Conservation (phyloP, 2,888 invertebrate genomes). For the Heliconius ethilla region DNA sequence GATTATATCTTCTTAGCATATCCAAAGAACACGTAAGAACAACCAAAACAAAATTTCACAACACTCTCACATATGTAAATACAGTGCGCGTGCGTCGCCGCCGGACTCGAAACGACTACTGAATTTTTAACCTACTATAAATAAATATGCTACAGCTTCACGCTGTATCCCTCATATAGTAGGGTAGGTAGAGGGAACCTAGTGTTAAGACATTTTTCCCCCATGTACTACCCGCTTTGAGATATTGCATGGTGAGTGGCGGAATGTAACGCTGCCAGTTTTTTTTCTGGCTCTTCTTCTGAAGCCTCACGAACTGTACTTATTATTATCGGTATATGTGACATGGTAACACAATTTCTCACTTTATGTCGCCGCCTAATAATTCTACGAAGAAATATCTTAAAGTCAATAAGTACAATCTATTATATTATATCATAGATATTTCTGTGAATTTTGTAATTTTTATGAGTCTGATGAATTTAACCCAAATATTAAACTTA, state of each 20-base stretch:
- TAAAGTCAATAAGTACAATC: not conserved
- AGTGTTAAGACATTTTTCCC: not conserved
- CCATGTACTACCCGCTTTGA: not conserved
- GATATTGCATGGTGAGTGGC: not conserved
- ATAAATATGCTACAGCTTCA: slow-evolving; percentile 3
- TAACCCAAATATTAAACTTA: not conserved
- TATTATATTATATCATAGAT: not conserved
- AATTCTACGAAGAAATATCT: not conserved
- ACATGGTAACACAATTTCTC: too few species aligned
- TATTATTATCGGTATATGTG: too few species aligned
- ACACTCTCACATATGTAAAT: slow-evolving; percentile 49
- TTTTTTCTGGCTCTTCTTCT: too few species aligned
- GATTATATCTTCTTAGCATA: not conserved
- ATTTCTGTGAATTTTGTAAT: not conserved
- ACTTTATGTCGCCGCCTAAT: too few species aligned
- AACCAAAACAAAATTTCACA: slow-evolving; percentile 32
- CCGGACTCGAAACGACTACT: slow-evolving; percentile 56
- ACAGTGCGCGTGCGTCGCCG: slow-evolving; percentile 66
- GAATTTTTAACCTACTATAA: slow-evolving; percentile 3
- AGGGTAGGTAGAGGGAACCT: too few species aligned
- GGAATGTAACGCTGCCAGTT: not conserved
- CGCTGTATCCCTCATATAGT: not conserved
- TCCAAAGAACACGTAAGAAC: not conserved
- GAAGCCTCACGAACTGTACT: too few species aligned
- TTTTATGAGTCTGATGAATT: not conserved